These are phyloP conservation scores for Microctenopoma steveboyesi DNA, from an alignment of 2,797 vertebrate species.

Conservation along the genomic window DNA sequence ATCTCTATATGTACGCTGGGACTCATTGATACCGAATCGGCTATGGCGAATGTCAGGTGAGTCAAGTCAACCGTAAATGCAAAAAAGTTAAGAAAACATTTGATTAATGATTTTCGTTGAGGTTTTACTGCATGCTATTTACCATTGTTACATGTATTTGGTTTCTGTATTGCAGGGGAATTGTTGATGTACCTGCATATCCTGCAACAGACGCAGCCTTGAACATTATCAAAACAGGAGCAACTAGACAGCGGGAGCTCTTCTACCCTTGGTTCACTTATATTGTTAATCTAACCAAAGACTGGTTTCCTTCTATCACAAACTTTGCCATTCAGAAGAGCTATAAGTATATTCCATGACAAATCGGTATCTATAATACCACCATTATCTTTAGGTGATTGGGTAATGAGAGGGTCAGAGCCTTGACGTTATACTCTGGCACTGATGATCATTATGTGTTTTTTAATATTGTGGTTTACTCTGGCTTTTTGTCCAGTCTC, in stretches of 20 bases:
- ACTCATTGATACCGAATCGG: constrained; percentile 84
- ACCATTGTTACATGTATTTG: not conserved
- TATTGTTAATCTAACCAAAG: constrained; percentile 62
- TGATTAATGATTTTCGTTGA: not conserved
- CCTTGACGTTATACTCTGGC: not conserved
- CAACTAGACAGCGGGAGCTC: constrained; percentile 72
- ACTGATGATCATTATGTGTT: not conserved
- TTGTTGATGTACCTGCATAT: constrained; percentile 69
- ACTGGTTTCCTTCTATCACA: constrained; percentile 76
- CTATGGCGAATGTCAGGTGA: constrained; percentile 84
- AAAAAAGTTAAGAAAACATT: not conserved
- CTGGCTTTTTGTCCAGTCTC: not conserved
- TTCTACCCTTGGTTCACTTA: constrained; percentile 86
- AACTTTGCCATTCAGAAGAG: constrained; percentile 72
- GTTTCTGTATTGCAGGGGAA: constrained; percentile 68
- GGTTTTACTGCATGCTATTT: not conserved
- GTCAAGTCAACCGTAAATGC: constrained; percentile 7
- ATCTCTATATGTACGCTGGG: constrained; percentile 88
- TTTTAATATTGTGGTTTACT: not conserved
- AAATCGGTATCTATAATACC: not conserved
- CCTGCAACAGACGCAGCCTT: constrained; percentile 86
- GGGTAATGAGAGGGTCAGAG: not conserved
- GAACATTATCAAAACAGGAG: constrained; percentile 84
- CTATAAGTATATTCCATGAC: constrained; percentile 74
- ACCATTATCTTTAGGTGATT: not conserved